These are phyloP conservation scores for Rhinolophus sinicus DNA, from an alignment of 2,113 vertebrate genomes.

Conservation along the genomic window DNA sequence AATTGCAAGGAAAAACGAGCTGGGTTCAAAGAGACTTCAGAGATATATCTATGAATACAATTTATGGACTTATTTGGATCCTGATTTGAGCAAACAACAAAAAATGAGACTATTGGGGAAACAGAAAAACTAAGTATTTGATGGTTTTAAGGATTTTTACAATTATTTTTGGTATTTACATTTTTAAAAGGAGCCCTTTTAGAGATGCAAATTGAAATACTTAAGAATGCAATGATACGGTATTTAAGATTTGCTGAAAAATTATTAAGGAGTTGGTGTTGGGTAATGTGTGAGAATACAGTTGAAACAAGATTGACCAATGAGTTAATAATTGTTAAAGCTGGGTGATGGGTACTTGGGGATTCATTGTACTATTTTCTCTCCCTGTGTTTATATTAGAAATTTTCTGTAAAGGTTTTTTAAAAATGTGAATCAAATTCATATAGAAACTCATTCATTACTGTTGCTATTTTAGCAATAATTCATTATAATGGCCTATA, in stretches of 20 bases:
- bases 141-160: not conserved
- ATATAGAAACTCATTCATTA: slow-evolving; percentile 22
- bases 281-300: not conserved
- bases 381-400: slow-evolving; percentile 28
- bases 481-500: slow-evolving; percentile 38
- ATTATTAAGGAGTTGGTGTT: not conserved
- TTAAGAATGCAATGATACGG: not conserved
- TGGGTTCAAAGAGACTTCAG: not conserved
- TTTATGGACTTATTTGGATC: not conserved
- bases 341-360: not conserved
- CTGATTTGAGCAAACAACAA: slow-evolving; percentile 2
- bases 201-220: slow-evolving; percentile 29
- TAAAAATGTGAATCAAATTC: slow-evolving; percentile 43
- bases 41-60: not conserved
- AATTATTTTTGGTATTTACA: not conserved
- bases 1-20: not conserved
- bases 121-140: not conserved
- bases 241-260: slow-evolving; percentile 9
- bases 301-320: not conserved
- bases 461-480: slow-evolving; percentile 59
- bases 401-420: slow-evolving; percentile 19
- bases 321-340: not conserved
- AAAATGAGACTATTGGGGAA: not conserved
- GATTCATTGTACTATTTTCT: slow-evolving; percentile 39
- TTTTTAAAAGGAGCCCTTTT: slow-evolving; percentile 11